A percentile compares a stretch with the other conserved stretches of the same genome.
phyloP scores from a whole-genome alignment of 2,888 invertebrate genomes.

The Lagria hirta region DNA sequence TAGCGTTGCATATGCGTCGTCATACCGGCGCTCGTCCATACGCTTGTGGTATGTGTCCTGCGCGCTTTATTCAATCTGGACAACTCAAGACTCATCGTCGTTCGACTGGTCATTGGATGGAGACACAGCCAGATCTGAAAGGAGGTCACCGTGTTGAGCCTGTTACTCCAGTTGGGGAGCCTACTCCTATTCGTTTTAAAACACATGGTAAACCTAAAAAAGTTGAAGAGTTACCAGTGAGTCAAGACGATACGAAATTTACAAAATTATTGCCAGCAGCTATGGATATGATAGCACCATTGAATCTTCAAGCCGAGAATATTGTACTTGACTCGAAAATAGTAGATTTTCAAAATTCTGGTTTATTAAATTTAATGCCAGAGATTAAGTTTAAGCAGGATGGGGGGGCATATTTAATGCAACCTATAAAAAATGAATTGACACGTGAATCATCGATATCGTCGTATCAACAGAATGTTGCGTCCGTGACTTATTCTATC shows the following conservation, averaged over 20 bases:
- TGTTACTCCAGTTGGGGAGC: slow-evolving; percentile 49
- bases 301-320: slow-evolving; percentile 40
- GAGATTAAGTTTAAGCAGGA: slow-evolving; percentile 20
- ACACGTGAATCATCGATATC: slow-evolving; percentile 1
- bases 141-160: slow-evolving; percentile 54
- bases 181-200: slow-evolving; percentile 51
- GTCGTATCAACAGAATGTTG: slow-evolving; percentile 9
- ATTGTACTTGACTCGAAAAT: slow-evolving; percentile 45
- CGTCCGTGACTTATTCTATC: slow-evolving; percentile 19
- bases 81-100: slow-evolving; percentile 64
- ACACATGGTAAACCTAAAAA: slow-evolving; percentile 43
- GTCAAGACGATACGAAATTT: slow-evolving; percentile 21
- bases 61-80: slow-evolving; percentile 67
- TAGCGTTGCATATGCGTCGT: slow-evolving; percentile 68
- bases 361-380: slow-evolving; percentile 31
- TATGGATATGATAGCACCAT: slow-evolving; percentile 43
- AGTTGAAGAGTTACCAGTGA: slow-evolving; percentile 28
- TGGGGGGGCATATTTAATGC: slow-evolving; percentile 3
- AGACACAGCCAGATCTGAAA: slow-evolving; percentile 52
- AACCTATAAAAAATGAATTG: slow-evolving; percentile 25
- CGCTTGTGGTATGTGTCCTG: slow-evolving; percentile 67
- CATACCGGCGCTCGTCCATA: slow-evolving; percentile 71
- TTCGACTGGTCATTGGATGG: slow-evolving; percentile 62
- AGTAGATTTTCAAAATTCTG: slow-evolving; percentile 40
- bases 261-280: slow-evolving; percentile 31